Evolutionary conservation across 2,888 invertebrate species (phyloP), one percentile per base, ranked within the genome.

Genomic region (Siphlonurus alternatus): DNA sequence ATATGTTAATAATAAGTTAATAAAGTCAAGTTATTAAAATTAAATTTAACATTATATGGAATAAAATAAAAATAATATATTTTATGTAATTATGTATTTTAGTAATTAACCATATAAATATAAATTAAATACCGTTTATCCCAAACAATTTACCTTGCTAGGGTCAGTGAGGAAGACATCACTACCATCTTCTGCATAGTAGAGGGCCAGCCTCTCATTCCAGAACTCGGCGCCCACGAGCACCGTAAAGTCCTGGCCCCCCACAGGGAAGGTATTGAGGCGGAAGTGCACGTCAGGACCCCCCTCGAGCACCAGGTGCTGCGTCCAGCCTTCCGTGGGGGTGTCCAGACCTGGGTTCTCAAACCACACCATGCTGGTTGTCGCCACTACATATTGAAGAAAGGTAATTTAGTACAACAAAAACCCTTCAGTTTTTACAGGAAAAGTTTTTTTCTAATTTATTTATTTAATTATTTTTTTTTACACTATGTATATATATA

Each of bases 281-380:
- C 69, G 67, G 65, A 72, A 72, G 63, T 70, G 69, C 2, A 72
- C 71, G 51, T 72, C 71, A 1, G 69, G 69, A 1, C 69, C 70
- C 23, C 67, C 67, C 19, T 65, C 67, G 24, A 67, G 63, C 19
- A 71, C 38, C 5, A 69, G 59, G 64, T 71, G 70, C 25, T 71
- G 69, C 10, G 51, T 61, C 71, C 71, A 71, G 1, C 68, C 69
- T 10, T 63, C 63, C 5, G 56, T 18, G 53, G 63, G 64, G 54
- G 56, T 64, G 15, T 63, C 66, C 0, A 23, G 25, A 1, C 70
- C 70, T 2, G 69, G 69, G 62, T 72, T 72, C 67, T 71, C 70
- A 51, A 70, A 53, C 70, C 70, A 72, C n/a, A 68, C 63, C 19
- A 56, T 15, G 15, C 38, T 38, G 38, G 38, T 38, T 10, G 38